phyloP scores from a whole-genome alignment of 2,888 invertebrate genomes.

The Cataglyphis altisquamis region DNA sequence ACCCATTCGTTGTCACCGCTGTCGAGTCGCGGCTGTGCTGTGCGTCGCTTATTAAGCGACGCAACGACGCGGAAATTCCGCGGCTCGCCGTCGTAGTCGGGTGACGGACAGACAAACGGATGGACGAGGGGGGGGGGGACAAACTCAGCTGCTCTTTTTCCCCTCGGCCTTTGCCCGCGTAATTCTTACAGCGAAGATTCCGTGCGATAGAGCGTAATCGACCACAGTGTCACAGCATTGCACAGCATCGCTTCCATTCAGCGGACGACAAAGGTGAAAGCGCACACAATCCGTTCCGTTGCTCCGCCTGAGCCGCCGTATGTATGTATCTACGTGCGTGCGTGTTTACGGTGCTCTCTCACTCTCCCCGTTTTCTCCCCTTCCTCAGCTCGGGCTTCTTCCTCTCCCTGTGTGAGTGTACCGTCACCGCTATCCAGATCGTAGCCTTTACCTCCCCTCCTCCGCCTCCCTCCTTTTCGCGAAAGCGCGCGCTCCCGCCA shows the following conservation, averaged over 20 bases:
- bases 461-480: slow-evolving; percentile 53
- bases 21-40: slow-evolving; percentile 75
- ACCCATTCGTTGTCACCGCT: slow-evolving; percentile 68
- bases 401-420: slow-evolving; percentile 41
- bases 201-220: slow-evolving; percentile 47
- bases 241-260: slow-evolving; percentile 73
- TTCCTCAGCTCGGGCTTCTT: slow-evolving; percentile 53
- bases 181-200: slow-evolving; percentile 41
- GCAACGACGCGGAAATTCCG: slow-evolving; percentile 80
- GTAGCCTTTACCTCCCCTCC: slow-evolving; percentile 50
- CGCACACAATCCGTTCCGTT: slow-evolving; percentile 68
- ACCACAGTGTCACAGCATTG: slow-evolving; percentile 55
- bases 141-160: slow-evolving; percentile 1
- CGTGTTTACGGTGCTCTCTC: slow-evolving; percentile 63
- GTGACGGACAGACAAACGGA: slow-evolving; percentile 21
- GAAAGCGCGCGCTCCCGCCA: slow-evolving; percentile 46
- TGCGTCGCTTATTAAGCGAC: slow-evolving; percentile 70
- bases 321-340: slow-evolving; percentile 8
- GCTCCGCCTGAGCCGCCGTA: background rate
- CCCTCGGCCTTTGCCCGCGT: background rate
- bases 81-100: slow-evolving; percentile 2
- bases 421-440: slow-evolving; percentile 31
- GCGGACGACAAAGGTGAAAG: slow-evolving; percentile 76
- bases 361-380: slow-evolving; percentile 56
- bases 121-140: background rate